Base-by-base conservation (phyloP, 2,888 invertebrate species). In the Drosophila buzzatii region DNA sequence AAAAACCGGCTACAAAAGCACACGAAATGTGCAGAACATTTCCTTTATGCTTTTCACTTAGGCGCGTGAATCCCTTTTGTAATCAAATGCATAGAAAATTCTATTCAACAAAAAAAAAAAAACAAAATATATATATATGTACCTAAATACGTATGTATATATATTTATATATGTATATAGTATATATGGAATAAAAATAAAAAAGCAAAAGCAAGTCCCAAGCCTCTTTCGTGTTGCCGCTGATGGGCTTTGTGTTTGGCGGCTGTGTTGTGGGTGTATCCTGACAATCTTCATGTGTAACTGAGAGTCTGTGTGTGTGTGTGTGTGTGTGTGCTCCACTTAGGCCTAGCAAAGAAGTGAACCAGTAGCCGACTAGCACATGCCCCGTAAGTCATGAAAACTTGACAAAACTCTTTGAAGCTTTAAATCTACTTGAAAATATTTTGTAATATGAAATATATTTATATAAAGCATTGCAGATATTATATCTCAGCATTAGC, bases 71-170 rank as follows among this genome's bases (percentile, higher is more conserved):
- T 84, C 90, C 90, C 84, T 85, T 84, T 84, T 84, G 84, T 89
- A 89, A 84, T 84, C 88, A 84, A 84, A 89, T 84, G 87, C 84
- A 87, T 73, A 81, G 90, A 89, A 89, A 84, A 84, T 89, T 87
- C 79, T 76, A 56, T 84, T 69, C 69, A 75, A 23, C 23, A 23
- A 23, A 3, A 70, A 56, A 72, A 47, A 37, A 61, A 58, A 41
- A 18, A 58, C 33, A n/a, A n/a, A n/a, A 20, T 41, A 20, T 8
- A 18, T 39, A 33, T 55, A 59, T 35, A 64, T 51, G 27, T 31
- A 31, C 10, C 10, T 44, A 51, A 39, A 64, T 51, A 35, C 20
- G 4, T 27, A 16, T 27, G 3, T 47, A 9, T 47, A 16, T 47
- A 47, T 23, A 45, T 23, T 23, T 16, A 45, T 23, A 45, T 23